Evolutionary conservation across 1,140 invertebrate genomes (phyloP).

Genomic region (Ridgeia piscesae): DNA sequence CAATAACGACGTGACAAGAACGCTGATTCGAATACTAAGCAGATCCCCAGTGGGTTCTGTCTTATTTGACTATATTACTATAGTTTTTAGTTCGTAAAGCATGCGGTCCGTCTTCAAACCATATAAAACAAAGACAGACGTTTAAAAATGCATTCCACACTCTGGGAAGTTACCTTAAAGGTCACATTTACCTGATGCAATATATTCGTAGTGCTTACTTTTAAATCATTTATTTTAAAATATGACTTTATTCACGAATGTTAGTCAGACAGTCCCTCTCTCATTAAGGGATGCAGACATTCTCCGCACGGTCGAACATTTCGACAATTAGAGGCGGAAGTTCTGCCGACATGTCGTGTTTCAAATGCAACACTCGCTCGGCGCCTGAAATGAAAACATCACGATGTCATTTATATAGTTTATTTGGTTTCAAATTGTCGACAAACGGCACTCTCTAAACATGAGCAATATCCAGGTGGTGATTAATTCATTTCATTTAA

Average conservation of each 20-base stretch:
- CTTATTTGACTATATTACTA: neutral
- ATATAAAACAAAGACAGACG: neutral
- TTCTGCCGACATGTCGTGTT: conserved; percentile 46
- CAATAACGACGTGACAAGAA: neutral
- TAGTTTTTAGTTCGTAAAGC: neutral
- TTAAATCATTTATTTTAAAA: neutral
- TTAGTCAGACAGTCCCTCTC: neutral
- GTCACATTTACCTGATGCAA: neutral
- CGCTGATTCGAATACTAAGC: neutral
- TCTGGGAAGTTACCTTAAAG: neutral
- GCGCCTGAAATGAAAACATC: conserved; percentile 48
- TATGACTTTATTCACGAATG: neutral
- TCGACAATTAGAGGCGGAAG: conserved; percentile 52
- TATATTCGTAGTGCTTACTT: neutral
- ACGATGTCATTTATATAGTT: conserved; percentile 15
- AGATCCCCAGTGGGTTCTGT: neutral
- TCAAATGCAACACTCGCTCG: conserved; percentile 50
- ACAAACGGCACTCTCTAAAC: no score
- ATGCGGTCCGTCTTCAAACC: neutral
- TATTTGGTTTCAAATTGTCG: neutral
- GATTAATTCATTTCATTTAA: no score
- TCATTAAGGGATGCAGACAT: conserved; percentile 51
- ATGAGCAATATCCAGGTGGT: no score
- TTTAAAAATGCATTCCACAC: neutral
- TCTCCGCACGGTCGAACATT: conserved; percentile 53